Evolutionary conservation across 2,888 invertebrate species (phyloP).

Genomic region (Nemotelus pantherinus): DNA sequence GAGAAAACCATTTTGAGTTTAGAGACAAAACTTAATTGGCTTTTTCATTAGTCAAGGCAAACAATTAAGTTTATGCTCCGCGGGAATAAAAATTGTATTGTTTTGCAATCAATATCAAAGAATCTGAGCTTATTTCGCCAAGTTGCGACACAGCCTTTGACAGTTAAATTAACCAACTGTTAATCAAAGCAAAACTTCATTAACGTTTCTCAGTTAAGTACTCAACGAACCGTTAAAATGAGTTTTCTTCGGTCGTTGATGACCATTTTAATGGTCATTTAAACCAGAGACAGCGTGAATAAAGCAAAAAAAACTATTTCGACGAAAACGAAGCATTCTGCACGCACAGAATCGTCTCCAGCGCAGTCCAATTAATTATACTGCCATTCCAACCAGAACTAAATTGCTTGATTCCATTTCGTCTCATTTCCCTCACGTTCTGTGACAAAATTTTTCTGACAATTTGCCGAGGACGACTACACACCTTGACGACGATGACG

Average conservation of each 20-base stretch:
- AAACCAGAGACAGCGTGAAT: background rate
- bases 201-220: conserved; percentile 16
- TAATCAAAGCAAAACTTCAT: conserved; percentile 11
- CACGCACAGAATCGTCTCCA: conserved; percentile 6
- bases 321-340: background rate
- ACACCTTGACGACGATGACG: background rate
- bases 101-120: too few relatives aligned
- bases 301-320: conserved; percentile 9
- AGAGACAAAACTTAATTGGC: too few relatives aligned
- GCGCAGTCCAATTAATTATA: conserved; percentile 38
- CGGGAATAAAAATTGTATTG: too few relatives aligned
- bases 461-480: conserved; percentile 25
- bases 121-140: too few relatives aligned
- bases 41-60: too few relatives aligned
- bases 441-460: conserved; percentile 35
- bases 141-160: background rate
- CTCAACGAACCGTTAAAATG: conserved; percentile 41
- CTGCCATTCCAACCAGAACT: conserved; percentile 42
- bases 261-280: conserved; percentile 40
- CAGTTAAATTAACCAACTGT: conserved; percentile 25
- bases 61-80: too few relatives aligned
- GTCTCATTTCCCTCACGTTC: conserved; percentile 31
- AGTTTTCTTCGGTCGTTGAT: conserved; percentile 31
- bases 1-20: too few relatives aligned
- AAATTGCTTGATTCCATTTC: conserved; percentile 28